Base-by-base conservation (phyloP, 2,888 invertebrate genomes). In the Leptopterna dolabrata region DNA sequence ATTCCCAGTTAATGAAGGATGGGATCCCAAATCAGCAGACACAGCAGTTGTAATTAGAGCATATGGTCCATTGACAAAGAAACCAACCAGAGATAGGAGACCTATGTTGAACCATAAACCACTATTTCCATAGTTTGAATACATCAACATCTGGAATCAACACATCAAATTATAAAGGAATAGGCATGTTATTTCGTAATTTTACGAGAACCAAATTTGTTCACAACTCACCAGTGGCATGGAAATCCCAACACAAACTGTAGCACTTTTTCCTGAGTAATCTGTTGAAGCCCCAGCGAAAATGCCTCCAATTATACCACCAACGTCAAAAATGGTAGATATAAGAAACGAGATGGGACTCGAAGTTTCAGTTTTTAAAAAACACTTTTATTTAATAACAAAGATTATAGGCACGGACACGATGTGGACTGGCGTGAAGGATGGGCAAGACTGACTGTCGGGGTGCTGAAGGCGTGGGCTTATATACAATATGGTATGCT, bases 11-110 rank as follows among this genome's bases (percentile, higher is more conserved):
- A 98, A 93, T 88, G 95, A 95, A 89, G 95, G 94, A 93, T 98
- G 98, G 0, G 97, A 96, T 19, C 99, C 98, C 7, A 99, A 93
- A 91, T 99, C 98, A 0, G 99, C 97, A 86, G 97, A 97, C 51
- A 99, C 98, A 0, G 98, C 97, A 0, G 99, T 99, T 2, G 99
- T 99, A 91, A 99, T 99, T 84, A 99, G 93, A 6, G 98, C 97
- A 92, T 99, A 99, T 0, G 99, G 99, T 0, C 98, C 99, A 92
- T 99, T 99, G 0, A 99, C 98, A 76, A 98, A 92, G 89, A 95
- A 92, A 4, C 98, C 98, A 45, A 95, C 95, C 3, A 95, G 87
- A 84, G 97, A 91, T 88, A 98, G 93, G 89, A 98, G 92, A 27
- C 93, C 89, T 89, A 96, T 93, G 91, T 95, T 96, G 0, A 94